Base-by-base conservation (phyloP, 2,797 vertebrate species). In the Todus mexicanus region DNA sequence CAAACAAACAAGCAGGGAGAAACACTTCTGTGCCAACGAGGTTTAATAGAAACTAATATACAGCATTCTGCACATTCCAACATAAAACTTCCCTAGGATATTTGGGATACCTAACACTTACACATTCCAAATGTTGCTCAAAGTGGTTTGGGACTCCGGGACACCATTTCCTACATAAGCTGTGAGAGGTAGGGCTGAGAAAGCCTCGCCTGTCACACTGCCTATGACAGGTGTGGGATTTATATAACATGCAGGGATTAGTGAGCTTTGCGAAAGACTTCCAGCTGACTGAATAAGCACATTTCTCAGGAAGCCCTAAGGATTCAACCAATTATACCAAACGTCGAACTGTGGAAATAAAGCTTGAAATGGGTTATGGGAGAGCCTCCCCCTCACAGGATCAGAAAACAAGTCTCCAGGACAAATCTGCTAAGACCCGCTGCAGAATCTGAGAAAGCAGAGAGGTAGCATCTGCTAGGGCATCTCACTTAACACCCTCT, bases 211-310 rank as follows among this genome's bases (percentile, higher is more conserved):
- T 70, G 78, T 92, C 87, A 92, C 84, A 86, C 48, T 83, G 90
- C 61, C 79, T 73, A 3, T 57, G 82, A 92, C 95, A 96, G 96
- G 93, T 96, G 94, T 78, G 84, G 93, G 94, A 81, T 87, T 96
- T 95, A 93, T 95, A 91, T 91, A 89, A 95, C 89, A 73, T 40
- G 23, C 71, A 92, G 73, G 91, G 95, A 95, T 96, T 86, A 94
- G 51, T 11, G 79, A 89, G 94, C 93, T 95, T 87, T 87, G 90
- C 8, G 0, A 84, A 89, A 95, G 89, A 81, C 56, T 94, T 92
- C 74, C 79, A 95, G 76, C 84, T 94, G 87, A 87, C 84, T 89
- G 94, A 87, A 72, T 64, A 95, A 89, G 92, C 87, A 94, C 91
- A 94, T 96, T 96, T 95, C 93, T 92, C 89, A 94, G 70, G 79